Base-by-base conservation (phyloP, 2,797 vertebrate genomes). In the Bovichtus diacanthus region DNA sequence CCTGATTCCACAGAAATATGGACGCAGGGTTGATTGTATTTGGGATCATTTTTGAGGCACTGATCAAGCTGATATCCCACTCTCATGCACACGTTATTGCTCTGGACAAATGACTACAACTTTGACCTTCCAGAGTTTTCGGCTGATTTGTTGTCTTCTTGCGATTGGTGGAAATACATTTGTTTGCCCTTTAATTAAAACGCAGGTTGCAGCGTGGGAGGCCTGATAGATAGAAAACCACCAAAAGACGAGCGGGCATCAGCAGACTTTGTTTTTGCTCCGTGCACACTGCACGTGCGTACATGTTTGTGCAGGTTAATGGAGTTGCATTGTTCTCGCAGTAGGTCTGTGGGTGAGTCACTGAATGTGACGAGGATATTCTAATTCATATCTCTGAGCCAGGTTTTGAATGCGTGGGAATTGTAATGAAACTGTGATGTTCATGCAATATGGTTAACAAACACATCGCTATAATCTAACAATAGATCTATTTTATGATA, bases 131-230 rank as follows among this genome's bases (percentile, higher is more conserved):
- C 11, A 29, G 15, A 53, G 38, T 6, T n/a, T n/a, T 0, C 8
- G 3, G 54, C 50, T 61, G 27, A 64, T 72, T 69, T 51, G 62
- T 15, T 61, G 59, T 41, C 12, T 23, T 34, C 41, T 31, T 41
- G 44, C 68, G 68, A 74, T 67, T 64, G 53, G 21, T 39, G n/a
- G 25, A 65, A 76, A 51, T 36, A 59, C 47, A 71, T 59, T 71
- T 50, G 66, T 72, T 70, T 78, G 77, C 59, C 73, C 69, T 77
- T 88, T 74, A 64, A 86, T 85, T 74, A 70, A 80, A 68, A 61
- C 53, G 8, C 49, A 78, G 25, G 29, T 73, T 59, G 54, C 21
- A 27, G 69, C 18, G 2, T n/a, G 13, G 3, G 61, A 51, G 55
- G 49, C 27, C 31, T 8, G 27, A 19, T 31, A 51, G n/a, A n/a